Evolutionary conservation across 2,797 vertebrate genomes (phyloP), one percentile per base, ranked within the genome.

Genomic region (Scolopax rusticola): DNA sequence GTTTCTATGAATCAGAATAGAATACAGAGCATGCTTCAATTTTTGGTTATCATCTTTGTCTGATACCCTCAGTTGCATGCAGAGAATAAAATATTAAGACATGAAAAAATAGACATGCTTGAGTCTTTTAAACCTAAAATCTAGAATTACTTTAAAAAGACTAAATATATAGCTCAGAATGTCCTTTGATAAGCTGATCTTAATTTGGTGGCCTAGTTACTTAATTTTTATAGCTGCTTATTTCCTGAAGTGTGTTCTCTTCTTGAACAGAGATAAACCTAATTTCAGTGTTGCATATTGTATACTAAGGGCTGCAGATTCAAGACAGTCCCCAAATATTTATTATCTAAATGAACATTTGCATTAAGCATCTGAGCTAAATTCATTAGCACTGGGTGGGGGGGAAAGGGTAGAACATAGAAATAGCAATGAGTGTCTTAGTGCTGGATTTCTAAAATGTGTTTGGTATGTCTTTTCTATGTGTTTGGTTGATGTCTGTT

Each of bases 261-360:
- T 93, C 95, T 97, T 67, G 63, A 96, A 76, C 91, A 78, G 74
- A 94, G 76, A 93, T 65, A 82, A 97, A 96, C 40, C 79, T 43
- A 83, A 51, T 78, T 91, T 95, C 87, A 89, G 53, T 91, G 80
- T 91, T 87, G 69, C 32, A 47, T 86, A 85, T 76, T 64, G 71
- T 83, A 59, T 90, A 90, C 78, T 81, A 51, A 96, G 70, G 84
- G 82, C 84, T 90, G 48, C 36, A 65, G 56, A 89, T 75, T 89
- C 54, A 93, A 89, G 93, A 91, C 88, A 88, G 84, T 96, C 54
- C 84, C 83, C 89, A 94, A 85, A 87, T 97, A 96, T 84, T 95
- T 95, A 91, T 92, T 87, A 87, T 77, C 79, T 94, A 90, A 97
- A 83, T 64, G 40, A 95, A 76, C 28, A 24, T 73, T 93, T 96